phyloP scores from a whole-genome alignment of 1,140 invertebrate genomes.

The Phenacoccus solenopsis region DNA sequence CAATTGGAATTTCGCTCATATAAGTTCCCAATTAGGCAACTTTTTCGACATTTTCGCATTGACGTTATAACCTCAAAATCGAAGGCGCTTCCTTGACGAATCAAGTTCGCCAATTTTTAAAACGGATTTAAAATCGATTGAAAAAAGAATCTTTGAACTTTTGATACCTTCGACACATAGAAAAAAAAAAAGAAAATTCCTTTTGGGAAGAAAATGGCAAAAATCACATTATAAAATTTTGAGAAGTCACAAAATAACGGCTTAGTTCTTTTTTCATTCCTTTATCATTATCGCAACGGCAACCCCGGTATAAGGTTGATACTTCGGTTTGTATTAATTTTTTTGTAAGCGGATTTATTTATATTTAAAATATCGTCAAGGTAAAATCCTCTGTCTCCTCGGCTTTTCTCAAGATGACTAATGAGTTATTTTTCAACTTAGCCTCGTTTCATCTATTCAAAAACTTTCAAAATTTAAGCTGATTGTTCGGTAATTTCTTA shows the following conservation, averaged over 20 bases:
- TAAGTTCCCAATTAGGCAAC: no score
- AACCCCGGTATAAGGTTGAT: conserved; percentile 5
- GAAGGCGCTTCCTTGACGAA: no score
- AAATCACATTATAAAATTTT: background rate
- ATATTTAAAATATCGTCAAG: conserved; percentile 16
- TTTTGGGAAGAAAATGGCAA: background rate
- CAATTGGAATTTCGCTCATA: no score
- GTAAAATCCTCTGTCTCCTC: background rate
- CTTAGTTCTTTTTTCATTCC: background rate
- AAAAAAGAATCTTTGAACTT: no score
- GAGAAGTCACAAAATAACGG: background rate
- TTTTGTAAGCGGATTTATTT: conserved; percentile 6
- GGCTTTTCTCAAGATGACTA: background rate
- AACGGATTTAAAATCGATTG: background rate
- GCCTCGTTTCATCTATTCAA: background rate
- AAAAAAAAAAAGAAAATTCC: no score
- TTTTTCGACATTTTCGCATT: no score
- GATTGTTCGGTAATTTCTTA: background rate
- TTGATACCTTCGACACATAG: no score
- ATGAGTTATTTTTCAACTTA: background rate
- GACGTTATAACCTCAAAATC: no score
- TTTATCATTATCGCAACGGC: background rate
- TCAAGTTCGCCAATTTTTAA: no score
- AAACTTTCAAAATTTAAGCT: background rate
- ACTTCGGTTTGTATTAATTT: conserved; percentile 1